Percentiles rank a stretch among this genome's conserved stretches.
Conservation (phyloP, 2,888 invertebrate genomes). For the Dilophus febrilis region DNA sequence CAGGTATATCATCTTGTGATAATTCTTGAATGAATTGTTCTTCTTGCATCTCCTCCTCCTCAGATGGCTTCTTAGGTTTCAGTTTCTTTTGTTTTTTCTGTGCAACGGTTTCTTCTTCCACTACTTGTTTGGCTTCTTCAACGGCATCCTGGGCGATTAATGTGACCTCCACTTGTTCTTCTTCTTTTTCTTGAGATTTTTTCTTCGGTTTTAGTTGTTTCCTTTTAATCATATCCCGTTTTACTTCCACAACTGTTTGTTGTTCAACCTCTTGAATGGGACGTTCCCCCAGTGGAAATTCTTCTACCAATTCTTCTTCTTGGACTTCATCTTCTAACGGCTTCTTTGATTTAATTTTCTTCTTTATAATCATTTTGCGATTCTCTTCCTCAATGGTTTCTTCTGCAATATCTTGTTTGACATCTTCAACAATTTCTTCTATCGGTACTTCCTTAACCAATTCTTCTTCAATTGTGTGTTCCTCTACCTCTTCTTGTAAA, state of each 20-base stretch:
- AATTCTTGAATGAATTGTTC: constrained; percentile 12
- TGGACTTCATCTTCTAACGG: constrained; percentile 28
- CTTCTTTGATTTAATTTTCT: constrained; percentile 24
- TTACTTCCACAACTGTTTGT: constrained; percentile 12
- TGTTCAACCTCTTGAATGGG: not conserved
- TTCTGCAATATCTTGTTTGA: constrained; percentile 15
- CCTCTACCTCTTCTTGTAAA: constrained; percentile 13
- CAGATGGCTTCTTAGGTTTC: constrained; percentile 9
- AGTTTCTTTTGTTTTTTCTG: constrained; percentile 9
- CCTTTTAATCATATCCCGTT: constrained; percentile 11
- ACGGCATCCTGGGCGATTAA: constrained; percentile 1
- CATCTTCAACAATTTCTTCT: constrained; percentile 8
- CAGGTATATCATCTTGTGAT: constrained; percentile 10
- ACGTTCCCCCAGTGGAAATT: no score
- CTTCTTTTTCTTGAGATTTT: constrained; percentile 13
- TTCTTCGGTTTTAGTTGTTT: no score
- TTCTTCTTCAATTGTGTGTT: constrained; percentile 9
- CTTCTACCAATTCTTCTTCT: constrained; percentile 7
- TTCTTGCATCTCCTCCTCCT: constrained; percentile 11
- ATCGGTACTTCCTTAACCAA: constrained; percentile 3
- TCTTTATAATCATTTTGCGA: constrained; percentile 14
- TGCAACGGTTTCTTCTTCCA: constrained; percentile 19
- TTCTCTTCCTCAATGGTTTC: constrained; percentile 17
- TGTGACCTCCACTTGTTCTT: constrained; percentile 10
- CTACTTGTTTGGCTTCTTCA: constrained; percentile 11